Base-by-base conservation (phyloP, 2,888 invertebrate species). In the Margaritifera margaritifera region DNA sequence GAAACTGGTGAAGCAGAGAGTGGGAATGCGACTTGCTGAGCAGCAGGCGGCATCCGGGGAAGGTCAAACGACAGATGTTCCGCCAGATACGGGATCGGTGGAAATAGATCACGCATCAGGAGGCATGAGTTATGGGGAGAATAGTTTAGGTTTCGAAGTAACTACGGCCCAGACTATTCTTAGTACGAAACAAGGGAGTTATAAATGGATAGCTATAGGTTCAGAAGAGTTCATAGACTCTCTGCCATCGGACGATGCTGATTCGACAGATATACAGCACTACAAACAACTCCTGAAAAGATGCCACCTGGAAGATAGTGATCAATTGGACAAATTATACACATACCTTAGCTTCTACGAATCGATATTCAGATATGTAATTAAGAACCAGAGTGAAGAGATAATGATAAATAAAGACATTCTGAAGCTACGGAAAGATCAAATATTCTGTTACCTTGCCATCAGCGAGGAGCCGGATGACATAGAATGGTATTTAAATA, bases 391-490 rank as follows among this genome's bases (percentile, higher is more conserved):
- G 53, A 75, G 72, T 52, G 72, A 69, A 42, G 65, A 65, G 59
- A 78, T 79, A 50, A 79, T 78, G 78, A 63, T 81, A 2, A 66
- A 68, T 18, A 60, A 66, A 18, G 75, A 74, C 8, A 72, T 78
- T 19, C 69, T 79, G 5, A 76, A 78, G 57, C 25, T 74, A 55
- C 58, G 62, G 3, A 62, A 72, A 56, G 76, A 77, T 22, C 69
- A 75, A 6, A 74, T 81, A 5, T 81, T 81, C 65, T 69, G 74
- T 22, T 75, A 77, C 24, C 68, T 78, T 22, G 72, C 75, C 8
- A 57, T 81, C 15, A 71, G 74, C 25, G 79, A 79, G 70, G 81
- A 81, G 42, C 81, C 81, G 0, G 78, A 77, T n/a, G 81, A 81
- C 57, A 74, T 81, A 1, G 79, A 81, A 56, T 75, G 77, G 69